Base-by-base conservation (phyloP, 2,113 vertebrate species). In the Bettongia penicillata region DNA sequence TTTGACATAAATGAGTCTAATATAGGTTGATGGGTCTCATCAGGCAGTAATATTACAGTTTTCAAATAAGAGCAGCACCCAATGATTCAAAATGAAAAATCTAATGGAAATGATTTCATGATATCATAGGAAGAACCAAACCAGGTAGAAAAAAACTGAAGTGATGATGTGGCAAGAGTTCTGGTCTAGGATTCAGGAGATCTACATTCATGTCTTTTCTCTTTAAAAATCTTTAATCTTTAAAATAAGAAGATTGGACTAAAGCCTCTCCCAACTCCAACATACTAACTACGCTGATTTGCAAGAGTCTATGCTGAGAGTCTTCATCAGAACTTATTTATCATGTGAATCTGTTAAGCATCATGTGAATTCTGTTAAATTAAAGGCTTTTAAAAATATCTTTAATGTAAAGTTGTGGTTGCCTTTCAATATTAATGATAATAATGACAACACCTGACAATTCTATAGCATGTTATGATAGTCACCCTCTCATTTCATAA, bases 1-100 rank as follows among this genome's bases (percentile, higher is more conserved):
- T 96, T 97, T 94, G 95, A 98, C 95, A 96, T 96, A 98, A 96
- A 97, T 97, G 5, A 48, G 95, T 94, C 97, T 94, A 96, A 95
- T 95, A 93, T 96, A 91, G 94, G 94, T 95, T 96, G 68, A 90
- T 90, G 90, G 91, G 90, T 3, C 90, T 51, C n/a, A 5, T 84
- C n/a, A 92, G 91, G 51, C 93, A 94, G 91, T 53, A 95, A 94
- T 92, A 95, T 96, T 57, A 91, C 23, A 9, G 90, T 68, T 96
- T 93, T 91, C 93, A 97, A 94, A 91, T 47, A 28, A 48, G 84
- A 89, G 93, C 89, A 91, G 89, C 43, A 89, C 51, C 53, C 68
- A 91, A 93, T 91, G 92, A 91, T 0, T 93, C 31, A 68, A 84
- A 95, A 53, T 51, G 91, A 95, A 91, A 90, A 89, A 0, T 0